phyloP scores from a whole-genome alignment of 2,113 vertebrate species.

The Thunnus thynnus region DNA sequence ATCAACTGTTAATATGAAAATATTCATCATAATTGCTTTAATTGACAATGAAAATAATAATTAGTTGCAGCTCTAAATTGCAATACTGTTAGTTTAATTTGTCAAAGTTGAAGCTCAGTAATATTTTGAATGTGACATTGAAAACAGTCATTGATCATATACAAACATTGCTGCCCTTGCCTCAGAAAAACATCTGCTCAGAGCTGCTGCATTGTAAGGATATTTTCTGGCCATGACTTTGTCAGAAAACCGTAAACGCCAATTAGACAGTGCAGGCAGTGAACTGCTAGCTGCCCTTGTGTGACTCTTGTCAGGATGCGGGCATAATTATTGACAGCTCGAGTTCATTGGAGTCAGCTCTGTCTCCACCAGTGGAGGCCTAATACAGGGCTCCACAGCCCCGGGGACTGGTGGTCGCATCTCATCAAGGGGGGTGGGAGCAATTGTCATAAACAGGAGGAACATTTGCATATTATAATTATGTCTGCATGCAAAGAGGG shows the following conservation, averaged over 20 bases:
- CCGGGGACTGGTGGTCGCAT: slow-evolving; percentile 68
- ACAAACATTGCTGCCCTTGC: slow-evolving; percentile 33
- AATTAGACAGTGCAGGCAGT: slow-evolving; percentile 75
- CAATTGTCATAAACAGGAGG: slow-evolving; percentile 61
- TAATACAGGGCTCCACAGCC: slow-evolving; percentile 40
- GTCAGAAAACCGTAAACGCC: slow-evolving; percentile 75
- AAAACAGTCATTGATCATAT: not conserved
- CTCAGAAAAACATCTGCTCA: slow-evolving; percentile 45
- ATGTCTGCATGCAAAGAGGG: slow-evolving; percentile 56
- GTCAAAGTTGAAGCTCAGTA: not conserved
- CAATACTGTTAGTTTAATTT: not conserved
- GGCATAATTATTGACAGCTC: slow-evolving; percentile 82
- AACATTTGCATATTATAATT: slow-evolving; percentile 81
- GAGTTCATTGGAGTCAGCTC: slow-evolving; percentile 72
- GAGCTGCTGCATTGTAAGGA: slow-evolving; percentile 28
- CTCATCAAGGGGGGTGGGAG: slow-evolving; percentile 52
- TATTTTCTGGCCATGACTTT: slow-evolving; percentile 66
- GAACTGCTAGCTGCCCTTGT: slow-evolving; percentile 70
- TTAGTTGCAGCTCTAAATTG: slow-evolving; percentile 1
- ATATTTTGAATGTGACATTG: slow-evolving; percentile 58
- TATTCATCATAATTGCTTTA: not conserved
- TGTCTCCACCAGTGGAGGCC: slow-evolving; percentile 47
- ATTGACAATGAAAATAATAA: not conserved
- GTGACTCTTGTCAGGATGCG: slow-evolving; percentile 74
- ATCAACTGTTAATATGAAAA: no score